phyloP scores from a whole-genome alignment of 53 echinoderm and acorn worm species.

The Luidia sarsii region DNA sequence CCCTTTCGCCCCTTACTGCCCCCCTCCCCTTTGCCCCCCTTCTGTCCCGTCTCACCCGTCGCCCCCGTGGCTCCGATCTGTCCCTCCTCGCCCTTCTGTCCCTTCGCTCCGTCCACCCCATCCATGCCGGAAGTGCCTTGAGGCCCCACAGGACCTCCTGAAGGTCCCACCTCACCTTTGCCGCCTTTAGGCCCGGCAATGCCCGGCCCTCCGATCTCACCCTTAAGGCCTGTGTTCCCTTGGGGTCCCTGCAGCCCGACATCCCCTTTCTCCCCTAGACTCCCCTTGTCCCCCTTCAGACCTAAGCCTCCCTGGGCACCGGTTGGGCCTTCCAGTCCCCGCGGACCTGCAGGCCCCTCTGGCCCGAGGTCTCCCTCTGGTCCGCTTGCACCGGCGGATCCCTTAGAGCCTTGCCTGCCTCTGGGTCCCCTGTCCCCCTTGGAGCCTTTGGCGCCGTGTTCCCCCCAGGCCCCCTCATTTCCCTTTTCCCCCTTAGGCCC shows the following conservation, averaged over 20 bases:
- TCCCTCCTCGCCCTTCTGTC: conserved; percentile 17
- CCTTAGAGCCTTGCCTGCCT: conserved; percentile 22
- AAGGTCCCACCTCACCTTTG: conserved; percentile 26
- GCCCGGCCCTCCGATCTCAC: conserved; percentile 19
- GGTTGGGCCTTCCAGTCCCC: not conserved
- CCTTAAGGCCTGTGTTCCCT: conserved; percentile 15
- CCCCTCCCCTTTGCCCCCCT: conserved; percentile 23
- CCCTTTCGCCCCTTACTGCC: conserved; percentile 31
- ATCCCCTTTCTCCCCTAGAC: conserved; percentile 24
- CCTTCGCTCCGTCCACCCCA: conserved; percentile 23
- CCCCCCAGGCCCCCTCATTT: conserved; percentile 28
- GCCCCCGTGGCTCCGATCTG: not conserved
- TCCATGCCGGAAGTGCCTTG: conserved; percentile 23
- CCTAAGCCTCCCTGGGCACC: conserved; percentile 37
- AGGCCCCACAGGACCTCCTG: conserved; percentile 12
- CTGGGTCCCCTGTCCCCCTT: conserved; percentile 30
- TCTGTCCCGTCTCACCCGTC: conserved; percentile 2
- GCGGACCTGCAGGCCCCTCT: conserved; percentile 22
- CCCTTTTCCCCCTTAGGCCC: conserved; percentile 40
- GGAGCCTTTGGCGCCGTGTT: conserved; percentile 33
- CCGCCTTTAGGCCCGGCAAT: conserved; percentile 11
- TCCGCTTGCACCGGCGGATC: conserved; percentile 23
- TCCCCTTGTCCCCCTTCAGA: conserved; percentile 31
- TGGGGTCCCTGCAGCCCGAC: conserved; percentile 11
- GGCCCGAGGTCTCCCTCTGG: conserved; percentile 10